These are phyloP conservation scores for Hypomesus transpacificus DNA, from an alignment of 2,113 vertebrate genomes.

Conservation along the genomic window DNA sequence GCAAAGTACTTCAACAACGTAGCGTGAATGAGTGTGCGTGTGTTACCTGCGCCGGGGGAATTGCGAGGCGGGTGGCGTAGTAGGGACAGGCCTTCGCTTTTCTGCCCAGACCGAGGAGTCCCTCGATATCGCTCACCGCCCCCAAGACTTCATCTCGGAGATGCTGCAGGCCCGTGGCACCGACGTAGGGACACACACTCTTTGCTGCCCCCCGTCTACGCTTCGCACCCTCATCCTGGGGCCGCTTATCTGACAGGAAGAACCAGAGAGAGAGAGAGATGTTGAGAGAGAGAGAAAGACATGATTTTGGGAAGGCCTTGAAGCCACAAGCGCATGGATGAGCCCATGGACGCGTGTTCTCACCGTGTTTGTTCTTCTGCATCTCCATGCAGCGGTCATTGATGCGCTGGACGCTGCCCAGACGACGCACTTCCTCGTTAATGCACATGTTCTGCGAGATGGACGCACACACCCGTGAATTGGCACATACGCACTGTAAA, in stretches of 20 bases:
- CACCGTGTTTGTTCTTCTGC: slow-evolving; percentile 88
- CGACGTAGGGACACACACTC: slow-evolving; percentile 75
- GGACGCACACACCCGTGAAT: not conserved
- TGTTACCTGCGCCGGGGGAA: slow-evolving; percentile 82
- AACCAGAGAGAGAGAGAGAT: not conserved
- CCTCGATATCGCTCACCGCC: slow-evolving; percentile 86
- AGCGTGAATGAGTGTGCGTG: not conserved
- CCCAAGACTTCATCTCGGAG: slow-evolving; percentile 82
- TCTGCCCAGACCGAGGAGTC: slow-evolving; percentile 80
- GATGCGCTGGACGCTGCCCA: slow-evolving; percentile 84
- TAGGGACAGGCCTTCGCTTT: slow-evolving; percentile 84
- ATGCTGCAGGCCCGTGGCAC: slow-evolving; percentile 77
- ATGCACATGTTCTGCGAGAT: slow-evolving; percentile 84
- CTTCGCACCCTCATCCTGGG: slow-evolving; percentile 67
- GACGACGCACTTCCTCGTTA: slow-evolving; percentile 81
- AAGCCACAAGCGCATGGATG: not conserved
- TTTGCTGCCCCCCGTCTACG: slow-evolving; percentile 66
- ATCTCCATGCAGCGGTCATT: slow-evolving; percentile 94
- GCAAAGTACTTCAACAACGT: no score
- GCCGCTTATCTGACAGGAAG: slow-evolving; percentile 45
- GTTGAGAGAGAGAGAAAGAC: not conserved
- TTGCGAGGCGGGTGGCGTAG: slow-evolving; percentile 82
- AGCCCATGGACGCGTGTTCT: slow-evolving; percentile 10
- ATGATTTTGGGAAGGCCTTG: not conserved
- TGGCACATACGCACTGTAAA: not conserved